phyloP scores from a whole-genome alignment of 2,113 vertebrate species.

The Psephotus haematonotus region DNA sequence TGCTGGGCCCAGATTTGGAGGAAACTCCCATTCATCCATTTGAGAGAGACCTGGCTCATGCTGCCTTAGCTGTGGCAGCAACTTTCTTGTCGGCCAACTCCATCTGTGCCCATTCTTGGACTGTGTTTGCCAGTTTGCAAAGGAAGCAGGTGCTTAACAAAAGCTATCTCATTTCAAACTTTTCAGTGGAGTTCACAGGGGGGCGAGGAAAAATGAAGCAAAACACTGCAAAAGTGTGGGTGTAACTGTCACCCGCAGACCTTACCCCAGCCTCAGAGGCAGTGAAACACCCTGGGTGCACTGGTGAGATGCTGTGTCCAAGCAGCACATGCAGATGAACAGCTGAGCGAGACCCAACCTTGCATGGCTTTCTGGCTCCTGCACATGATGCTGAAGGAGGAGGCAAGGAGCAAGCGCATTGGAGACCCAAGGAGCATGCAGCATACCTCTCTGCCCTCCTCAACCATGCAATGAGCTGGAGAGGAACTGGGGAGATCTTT shows the following conservation, averaged over 20 bases:
- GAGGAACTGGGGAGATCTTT: not conserved
- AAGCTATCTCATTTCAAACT: not conserved
- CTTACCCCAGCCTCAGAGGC: not conserved
- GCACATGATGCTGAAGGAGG: not conserved
- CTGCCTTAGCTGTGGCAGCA: accelerated
- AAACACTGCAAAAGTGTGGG: not conserved
- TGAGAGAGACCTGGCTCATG: not conserved
- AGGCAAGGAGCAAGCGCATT: accelerated
- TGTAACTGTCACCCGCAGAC: not conserved
- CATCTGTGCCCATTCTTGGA: not conserved
- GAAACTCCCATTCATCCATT: not conserved
- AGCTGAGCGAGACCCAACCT: not conserved
- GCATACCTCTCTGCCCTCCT: not conserved
- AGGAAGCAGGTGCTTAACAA: not conserved
- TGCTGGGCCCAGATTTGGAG: not conserved
- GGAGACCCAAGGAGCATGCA: not conserved
- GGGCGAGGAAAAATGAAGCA: not conserved
- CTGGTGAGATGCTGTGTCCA: not conserved
- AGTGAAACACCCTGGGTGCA: not conserved
- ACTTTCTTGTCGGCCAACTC: not conserved
- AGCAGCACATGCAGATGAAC: not conserved
- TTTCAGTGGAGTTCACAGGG: not conserved
- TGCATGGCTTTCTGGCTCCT: not conserved
- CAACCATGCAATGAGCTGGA: no score
- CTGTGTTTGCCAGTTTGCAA: not conserved